Conservation (phyloP, 1,140 invertebrate species). For the Brachionus manjavacas region DNA sequence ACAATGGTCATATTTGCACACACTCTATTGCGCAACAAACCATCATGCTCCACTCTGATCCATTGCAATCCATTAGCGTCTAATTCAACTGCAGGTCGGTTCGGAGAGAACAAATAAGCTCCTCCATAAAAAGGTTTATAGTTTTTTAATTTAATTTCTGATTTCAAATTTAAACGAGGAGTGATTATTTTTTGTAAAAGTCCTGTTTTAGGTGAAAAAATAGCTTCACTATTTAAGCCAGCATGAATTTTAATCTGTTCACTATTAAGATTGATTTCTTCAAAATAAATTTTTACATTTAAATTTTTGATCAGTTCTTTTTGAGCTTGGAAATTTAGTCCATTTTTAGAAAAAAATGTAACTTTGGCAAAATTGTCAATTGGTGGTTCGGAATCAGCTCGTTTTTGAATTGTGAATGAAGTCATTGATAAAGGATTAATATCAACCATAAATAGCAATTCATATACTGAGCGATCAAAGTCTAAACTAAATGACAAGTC, state of each 20-base stretch:
- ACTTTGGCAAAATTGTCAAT: background rate
- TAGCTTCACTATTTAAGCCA: slow-evolving; percentile 7
- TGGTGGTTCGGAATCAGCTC: background rate
- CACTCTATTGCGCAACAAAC: slow-evolving; percentile 10
- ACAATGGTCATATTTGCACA: slow-evolving; percentile 29
- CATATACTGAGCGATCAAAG: background rate
- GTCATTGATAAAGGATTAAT: slow-evolving; percentile 9
- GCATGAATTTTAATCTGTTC: background rate
- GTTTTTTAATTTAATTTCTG: slow-evolving; percentile 68
- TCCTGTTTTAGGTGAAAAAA: slow-evolving; percentile 46
- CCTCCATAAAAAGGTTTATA: slow-evolving; percentile 68
- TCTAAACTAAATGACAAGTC: background rate
- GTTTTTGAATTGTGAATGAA: background rate
- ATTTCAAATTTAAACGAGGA: slow-evolving; percentile 56
- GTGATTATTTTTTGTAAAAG: slow-evolving; percentile 58
- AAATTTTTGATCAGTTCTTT: background rate
- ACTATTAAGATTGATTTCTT: background rate
- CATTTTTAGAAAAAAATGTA: background rate
- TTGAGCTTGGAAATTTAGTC: background rate
- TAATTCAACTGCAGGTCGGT: slow-evolving; percentile 64
- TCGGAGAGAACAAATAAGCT: slow-evolving; percentile 90
- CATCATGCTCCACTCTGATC: slow-evolving; percentile 20
- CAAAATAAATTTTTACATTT: background rate
- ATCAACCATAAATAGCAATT: slow-evolving; percentile 15
- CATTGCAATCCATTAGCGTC: background rate